These are phyloP conservation scores for Archocentrus centrarchus DNA, from an alignment of 2,113 vertebrate species.

Conservation along the genomic window DNA sequence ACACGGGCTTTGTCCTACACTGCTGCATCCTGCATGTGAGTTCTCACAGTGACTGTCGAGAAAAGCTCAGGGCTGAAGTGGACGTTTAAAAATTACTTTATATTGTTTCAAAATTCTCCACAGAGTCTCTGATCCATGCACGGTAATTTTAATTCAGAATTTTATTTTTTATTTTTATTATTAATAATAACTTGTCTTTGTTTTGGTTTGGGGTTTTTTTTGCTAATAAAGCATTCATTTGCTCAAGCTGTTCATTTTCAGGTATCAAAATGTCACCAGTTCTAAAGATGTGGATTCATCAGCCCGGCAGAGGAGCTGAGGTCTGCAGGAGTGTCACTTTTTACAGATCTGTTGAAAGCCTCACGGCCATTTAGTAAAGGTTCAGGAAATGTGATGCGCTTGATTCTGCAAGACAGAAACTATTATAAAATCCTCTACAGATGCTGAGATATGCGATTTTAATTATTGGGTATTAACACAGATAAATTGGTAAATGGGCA, in stretches of 20 bases:
- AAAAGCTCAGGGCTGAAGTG: not conserved
- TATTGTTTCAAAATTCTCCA: fast-evolving
- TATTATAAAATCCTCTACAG: not conserved
- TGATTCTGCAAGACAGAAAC: not conserved
- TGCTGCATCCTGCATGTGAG: not conserved
- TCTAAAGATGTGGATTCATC: too few species aligned
- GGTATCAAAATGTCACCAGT: too few species aligned
- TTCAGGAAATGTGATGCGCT: too few species aligned
- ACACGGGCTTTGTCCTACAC: not conserved
- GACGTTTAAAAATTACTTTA: not conserved
- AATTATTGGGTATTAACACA: not conserved
- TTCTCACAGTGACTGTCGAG: not conserved
- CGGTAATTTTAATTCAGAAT: not conserved
- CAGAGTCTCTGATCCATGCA: not conserved
- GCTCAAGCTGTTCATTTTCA: too few species aligned
- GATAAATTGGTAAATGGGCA: not conserved
- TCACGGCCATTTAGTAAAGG: too few species aligned
- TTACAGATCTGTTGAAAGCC: too few species aligned
- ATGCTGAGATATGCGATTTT: not conserved
- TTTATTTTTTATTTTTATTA: not conserved
- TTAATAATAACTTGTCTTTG: not conserved
- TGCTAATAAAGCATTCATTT: too few species aligned
- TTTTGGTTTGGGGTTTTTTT: too few species aligned
- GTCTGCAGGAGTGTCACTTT: too few species aligned
- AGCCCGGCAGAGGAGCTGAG: too few species aligned